A percentile compares a stretch with the other conserved stretches of the same genome.
Evolutionary conservation across 2,113 vertebrate species (phyloP).

Genomic region (Leptosomus discolor): DNA sequence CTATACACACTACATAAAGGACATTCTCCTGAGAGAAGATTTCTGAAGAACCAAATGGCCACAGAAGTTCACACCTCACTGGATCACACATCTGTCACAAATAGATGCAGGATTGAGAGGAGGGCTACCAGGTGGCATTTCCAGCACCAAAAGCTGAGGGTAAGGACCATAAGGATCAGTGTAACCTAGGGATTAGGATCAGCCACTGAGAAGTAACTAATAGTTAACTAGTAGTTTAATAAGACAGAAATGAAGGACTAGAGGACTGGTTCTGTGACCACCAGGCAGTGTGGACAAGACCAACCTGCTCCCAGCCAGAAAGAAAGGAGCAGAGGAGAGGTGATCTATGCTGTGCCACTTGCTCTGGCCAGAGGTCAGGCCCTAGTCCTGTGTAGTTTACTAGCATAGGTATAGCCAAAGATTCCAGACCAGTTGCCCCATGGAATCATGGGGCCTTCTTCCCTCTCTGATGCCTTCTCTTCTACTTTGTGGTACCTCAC

Average conservation of each 20-base stretch:
- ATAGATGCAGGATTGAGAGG: background rate
- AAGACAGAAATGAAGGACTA: background rate
- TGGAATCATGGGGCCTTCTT: background rate
- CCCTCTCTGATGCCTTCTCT: background rate
- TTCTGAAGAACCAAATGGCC: background rate
- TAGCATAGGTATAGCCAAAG: background rate
- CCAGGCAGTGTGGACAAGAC: background rate
- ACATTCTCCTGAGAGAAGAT: background rate
- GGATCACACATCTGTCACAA: background rate
- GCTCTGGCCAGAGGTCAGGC: background rate
- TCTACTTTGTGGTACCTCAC: background rate
- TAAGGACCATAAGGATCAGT: background rate
- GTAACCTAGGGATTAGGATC: background rate
- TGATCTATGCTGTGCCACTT: background rate
- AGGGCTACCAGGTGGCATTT: background rate
- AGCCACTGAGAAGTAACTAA: background rate
- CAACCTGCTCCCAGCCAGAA: background rate
- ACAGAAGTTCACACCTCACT: background rate
- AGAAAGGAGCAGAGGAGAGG: background rate
- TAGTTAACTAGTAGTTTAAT: background rate
- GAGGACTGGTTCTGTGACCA: background rate
- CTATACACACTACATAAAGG: background rate
- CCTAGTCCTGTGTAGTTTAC: background rate
- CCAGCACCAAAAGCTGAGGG: background rate
- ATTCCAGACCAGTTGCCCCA: background rate